Base-by-base conservation (phyloP, 2,888 invertebrate genomes). In the Xylota segnis region DNA sequence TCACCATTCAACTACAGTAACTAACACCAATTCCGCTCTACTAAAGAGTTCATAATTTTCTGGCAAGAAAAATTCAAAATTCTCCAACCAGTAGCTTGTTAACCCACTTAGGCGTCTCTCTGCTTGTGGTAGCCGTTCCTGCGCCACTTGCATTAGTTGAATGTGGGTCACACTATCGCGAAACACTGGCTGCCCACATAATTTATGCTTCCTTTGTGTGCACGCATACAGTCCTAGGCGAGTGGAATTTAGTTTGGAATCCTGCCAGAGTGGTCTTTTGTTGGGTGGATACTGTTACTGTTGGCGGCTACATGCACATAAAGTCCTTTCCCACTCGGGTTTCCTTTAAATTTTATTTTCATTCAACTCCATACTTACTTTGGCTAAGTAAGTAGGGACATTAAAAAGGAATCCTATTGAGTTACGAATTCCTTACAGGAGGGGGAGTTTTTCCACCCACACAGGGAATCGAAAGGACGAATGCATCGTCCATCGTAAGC, bases 181-280 rank as follows among this genome's bases (percentile, higher is more conserved):
- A 3, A 59, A 10, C 10, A n/a, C 12, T 18, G 37, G 23, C 37
- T 27, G 59, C 43, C 43, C 23, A 61, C 27, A 61, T 43, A 43
- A 27, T 18, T 40, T 40, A 23, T 61, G 0, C 5, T 40, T 7
- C 59, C 9, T 23, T 32, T 54, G 5, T 34, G 16, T 14, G 12
- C 58, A 61, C 43, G 43, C 59, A 61, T 23, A 23, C 40, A 18
- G 5, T 32, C 12, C 5, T n/a, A 37, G 40, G 7, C 27, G 3
- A 4, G 27, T 27, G 7, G 27, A 61, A 61, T 40, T 43, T 23
- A 23, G 3, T 43, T 61, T 61, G 59, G 43, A 61, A 43, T 27
- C 23, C 27, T 14, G 59, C 59, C 59, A 40, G 43, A n/a, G 59
- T 43, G 43, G 27, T 43, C 59, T 27, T 61, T 61, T 61, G 59